Base-by-base conservation (phyloP, 2,797 vertebrate species). In the Notolepis coatsorum region DNA sequence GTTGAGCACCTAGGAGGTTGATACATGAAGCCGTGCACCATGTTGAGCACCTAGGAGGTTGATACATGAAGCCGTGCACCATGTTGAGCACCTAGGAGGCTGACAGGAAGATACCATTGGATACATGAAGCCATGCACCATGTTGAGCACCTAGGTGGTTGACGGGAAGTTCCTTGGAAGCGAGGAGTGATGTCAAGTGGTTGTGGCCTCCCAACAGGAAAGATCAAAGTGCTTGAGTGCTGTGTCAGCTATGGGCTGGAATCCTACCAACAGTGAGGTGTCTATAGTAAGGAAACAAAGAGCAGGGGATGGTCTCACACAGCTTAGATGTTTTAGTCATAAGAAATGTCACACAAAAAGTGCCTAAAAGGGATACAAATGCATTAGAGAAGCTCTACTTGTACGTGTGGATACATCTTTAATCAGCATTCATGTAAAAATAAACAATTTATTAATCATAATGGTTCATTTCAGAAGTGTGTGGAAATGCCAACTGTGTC, bases 211-310 rank as follows among this genome's bases (percentile, higher is more conserved):
- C 50, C 48, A 13, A 2, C 13, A 43, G 45, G 64, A 71, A 65
- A 69, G 63, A 84, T 85, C 75, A 84, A 78, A 78, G 77, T 12
- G 15, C 43, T 23, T 31, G 42, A 66, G 67, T 61, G 79, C 64
- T 77, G 68, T 65, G 65, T 58, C 9, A 60, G 61, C 60, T 67
- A 51, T 66, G 61, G n/a, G 0, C 51, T 27, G 62, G 49, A 20
- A 24, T 73, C 77, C 63, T 77, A 59, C 66, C 68, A 63, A 78
- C 37, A 68, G 52, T 65, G 67, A 60, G 54, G 57, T 71, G 45
- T 3, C 60, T 70, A 75, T 71, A 68, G 65, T 60, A 78, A 61
- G 64, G 75, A 79, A 81, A 82, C 66, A 84, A 81, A 81, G 75
- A 68, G 51, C 73, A 80, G 56, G 65, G 43, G 60, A 51, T 17